phyloP scores from a whole-genome alignment of 2,888 invertebrate species.

The Himalopsyche kuldschensis region DNA sequence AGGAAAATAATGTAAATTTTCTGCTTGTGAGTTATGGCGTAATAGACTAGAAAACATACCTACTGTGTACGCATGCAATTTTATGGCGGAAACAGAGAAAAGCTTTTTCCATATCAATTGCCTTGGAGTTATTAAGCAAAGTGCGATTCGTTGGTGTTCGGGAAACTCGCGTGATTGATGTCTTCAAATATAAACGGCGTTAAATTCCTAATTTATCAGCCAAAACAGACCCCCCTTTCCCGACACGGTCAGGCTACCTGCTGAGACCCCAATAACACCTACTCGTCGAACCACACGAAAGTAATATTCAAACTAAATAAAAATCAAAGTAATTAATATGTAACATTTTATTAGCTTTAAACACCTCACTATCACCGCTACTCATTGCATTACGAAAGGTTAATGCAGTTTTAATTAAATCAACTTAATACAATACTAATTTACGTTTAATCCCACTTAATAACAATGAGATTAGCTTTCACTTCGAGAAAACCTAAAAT shows the following conservation, averaged over 20 bases:
- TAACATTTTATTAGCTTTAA: too few species aligned
- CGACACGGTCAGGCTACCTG: background rate
- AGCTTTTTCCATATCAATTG: background rate
- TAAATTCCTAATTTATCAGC: conserved; percentile 36
- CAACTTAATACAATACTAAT: too few species aligned
- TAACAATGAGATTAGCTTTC: too few species aligned
- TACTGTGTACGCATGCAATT: background rate
- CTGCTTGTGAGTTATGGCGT: background rate
- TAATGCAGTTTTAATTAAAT: too few species aligned
- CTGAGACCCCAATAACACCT: background rate
- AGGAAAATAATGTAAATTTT: background rate
- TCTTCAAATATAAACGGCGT: conserved; percentile 30
- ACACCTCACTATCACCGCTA: too few species aligned
- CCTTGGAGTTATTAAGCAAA: background rate
- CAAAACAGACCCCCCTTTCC: conserved; percentile 13
- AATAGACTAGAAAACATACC: background rate
- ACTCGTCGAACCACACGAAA: background rate
- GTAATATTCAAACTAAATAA: background rate
- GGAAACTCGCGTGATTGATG: conserved; percentile 31
- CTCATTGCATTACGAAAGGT: too few species aligned
- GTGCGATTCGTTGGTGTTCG: conserved; percentile 1
- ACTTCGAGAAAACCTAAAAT: too few species aligned
- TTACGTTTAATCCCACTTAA: too few species aligned
- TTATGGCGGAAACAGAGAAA: background rate
- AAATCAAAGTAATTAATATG: too few species aligned